phyloP scores from a whole-genome alignment of 2,113 vertebrate species.

The Eptesicus fuscus region DNA sequence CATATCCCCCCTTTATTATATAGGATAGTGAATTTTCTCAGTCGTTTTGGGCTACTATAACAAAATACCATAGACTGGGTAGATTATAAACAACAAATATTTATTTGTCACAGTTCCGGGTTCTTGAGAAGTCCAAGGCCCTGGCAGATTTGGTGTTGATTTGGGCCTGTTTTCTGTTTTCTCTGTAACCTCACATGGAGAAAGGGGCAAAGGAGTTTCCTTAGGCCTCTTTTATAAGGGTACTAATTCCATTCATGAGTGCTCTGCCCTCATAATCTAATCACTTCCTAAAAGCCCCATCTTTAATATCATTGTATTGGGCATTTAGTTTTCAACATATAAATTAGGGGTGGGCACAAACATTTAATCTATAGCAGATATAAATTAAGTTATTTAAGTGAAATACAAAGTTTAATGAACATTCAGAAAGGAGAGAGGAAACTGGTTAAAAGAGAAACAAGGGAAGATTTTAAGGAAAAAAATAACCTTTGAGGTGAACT shows the following conservation, averaged over 20 bases:
- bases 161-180: neutral
- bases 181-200: neutral
- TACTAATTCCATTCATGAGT: neutral
- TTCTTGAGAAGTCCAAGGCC: too few relatives aligned
- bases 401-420: neutral
- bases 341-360: neutral
- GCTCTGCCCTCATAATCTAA: neutral
- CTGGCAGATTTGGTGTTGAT: neutral
- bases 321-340: neutral
- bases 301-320: neutral
- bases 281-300: neutral
- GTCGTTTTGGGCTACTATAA: neutral
- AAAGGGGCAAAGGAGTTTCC: neutral
- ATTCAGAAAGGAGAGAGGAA: neutral
- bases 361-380: neutral
- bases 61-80: neutral
- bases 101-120: neutral
- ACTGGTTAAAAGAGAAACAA: neutral
- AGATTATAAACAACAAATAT: neutral
- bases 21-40: neutral
- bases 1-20: too few relatives aligned
- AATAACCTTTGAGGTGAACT: neutral
- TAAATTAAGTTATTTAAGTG: slow-evolving; percentile 15
- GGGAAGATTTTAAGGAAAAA: neutral
- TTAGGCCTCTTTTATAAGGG: neutral